phyloP scores from a whole-genome alignment of 2,113 vertebrate species.

The Balaeniceps rex region DNA sequence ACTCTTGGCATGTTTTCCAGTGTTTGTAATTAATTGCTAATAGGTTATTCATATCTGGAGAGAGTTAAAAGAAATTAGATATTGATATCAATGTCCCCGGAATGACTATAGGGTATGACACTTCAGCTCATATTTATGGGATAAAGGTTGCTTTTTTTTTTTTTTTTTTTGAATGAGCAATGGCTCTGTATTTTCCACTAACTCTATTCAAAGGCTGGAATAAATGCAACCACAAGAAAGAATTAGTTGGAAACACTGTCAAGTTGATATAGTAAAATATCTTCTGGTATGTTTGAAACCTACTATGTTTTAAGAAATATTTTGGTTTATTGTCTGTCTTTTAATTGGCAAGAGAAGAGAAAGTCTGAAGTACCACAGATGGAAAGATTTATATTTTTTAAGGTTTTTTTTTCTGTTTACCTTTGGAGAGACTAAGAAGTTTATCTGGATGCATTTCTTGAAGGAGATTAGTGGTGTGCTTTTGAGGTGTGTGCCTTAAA shows the following conservation, averaged over 20 bases:
- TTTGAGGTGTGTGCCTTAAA: neutral
- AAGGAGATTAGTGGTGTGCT: neutral
- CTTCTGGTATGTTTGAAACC: neutral
- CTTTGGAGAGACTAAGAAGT: neutral
- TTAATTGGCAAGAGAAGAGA: neutral
- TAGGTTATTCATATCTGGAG: neutral
- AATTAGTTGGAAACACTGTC: neutral
- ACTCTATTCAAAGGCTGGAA: neutral
- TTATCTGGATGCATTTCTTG: neutral
- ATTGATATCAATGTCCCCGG: neutral
- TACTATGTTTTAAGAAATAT: neutral
- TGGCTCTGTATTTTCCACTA: neutral
- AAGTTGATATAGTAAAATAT: neutral
- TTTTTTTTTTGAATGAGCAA: neutral
- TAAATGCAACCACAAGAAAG: neutral
- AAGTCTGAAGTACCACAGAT: neutral
- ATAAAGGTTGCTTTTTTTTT: neutral
- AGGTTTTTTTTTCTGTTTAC: neutral
- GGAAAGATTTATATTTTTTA: neutral
- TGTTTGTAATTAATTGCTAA: neutral
- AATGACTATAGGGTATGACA: neutral
- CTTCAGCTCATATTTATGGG: neutral
- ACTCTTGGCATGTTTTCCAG: neutral
- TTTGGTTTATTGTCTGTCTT: neutral
- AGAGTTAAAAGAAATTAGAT: neutral